Conservation (phyloP, 2,888 invertebrate species). For the Xanthorhoe designata region DNA sequence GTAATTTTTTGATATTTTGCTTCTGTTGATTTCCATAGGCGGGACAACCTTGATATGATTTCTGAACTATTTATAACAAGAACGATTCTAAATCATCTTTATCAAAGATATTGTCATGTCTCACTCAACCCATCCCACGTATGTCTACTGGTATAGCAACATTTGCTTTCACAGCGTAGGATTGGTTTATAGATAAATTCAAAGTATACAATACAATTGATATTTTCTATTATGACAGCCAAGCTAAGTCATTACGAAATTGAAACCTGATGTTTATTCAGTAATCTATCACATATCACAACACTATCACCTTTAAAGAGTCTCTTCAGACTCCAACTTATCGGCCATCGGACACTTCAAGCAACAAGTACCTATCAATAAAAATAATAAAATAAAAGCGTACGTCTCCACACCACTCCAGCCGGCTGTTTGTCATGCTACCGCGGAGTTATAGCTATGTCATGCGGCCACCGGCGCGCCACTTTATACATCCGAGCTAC, state of each 20-base stretch:
- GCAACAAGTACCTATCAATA: conserved; percentile 28
- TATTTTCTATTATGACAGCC: background rate
- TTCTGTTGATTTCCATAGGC: background rate
- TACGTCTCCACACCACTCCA: conserved; percentile 63
- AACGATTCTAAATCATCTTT: no score
- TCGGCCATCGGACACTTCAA: conserved; percentile 16
- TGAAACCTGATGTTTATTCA: conserved; percentile 3
- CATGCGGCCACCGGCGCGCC: conserved; percentile 85
- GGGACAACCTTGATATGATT: no score
- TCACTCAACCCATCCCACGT: no score
- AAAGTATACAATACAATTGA: no score
- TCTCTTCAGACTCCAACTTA: conserved; percentile 19
- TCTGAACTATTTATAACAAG: no score
- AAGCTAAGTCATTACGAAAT: no score
- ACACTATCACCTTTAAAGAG: conserved; percentile 15
- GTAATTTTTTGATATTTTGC: conserved; percentile 37
- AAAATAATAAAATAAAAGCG: conserved; percentile 43
- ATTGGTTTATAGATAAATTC: no score
- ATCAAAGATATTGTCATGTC: no score
- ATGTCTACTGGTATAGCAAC: no score
- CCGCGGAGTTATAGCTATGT: conserved; percentile 84
- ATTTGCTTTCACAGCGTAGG: no score
- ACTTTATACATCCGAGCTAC: conserved; percentile 84
- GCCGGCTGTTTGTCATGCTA: conserved; percentile 81
- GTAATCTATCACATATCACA: no score